Conservation (phyloP, 2,113 vertebrate genomes). For the Nibea coibor region DNA sequence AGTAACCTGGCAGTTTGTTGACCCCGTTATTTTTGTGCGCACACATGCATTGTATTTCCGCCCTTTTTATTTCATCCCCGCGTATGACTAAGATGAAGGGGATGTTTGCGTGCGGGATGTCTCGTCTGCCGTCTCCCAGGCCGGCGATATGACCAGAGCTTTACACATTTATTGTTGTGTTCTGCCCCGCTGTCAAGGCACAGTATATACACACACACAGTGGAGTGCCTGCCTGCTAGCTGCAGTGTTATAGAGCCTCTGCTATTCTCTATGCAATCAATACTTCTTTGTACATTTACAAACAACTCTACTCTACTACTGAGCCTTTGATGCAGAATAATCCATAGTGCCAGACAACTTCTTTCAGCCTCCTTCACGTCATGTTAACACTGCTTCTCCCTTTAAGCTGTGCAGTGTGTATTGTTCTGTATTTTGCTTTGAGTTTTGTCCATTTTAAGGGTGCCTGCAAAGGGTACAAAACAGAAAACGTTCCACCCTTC, state of each 20-base stretch:
- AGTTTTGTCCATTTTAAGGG: not conserved
- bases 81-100: not conserved
- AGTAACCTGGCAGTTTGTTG: slow-evolving; percentile 79
- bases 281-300: slow-evolving; percentile 49
- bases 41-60: too few relatives aligned
- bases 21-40: slow-evolving; percentile 66
- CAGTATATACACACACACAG: not conserved
- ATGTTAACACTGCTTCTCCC: not conserved
- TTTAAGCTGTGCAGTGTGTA: not conserved
- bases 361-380: not conserved
- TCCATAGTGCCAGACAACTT: not conserved
- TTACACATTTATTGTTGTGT: not conserved
- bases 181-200: not conserved
- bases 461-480: not conserved
- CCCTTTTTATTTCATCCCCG: not conserved
- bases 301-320: slow-evolving; percentile 15
- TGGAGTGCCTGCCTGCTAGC: not conserved
- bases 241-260: slow-evolving; percentile 21
- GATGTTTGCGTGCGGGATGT: not conserved
- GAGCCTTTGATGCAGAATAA: slow-evolving; percentile 14
- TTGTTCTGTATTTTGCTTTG: not conserved
- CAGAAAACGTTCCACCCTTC: not conserved
- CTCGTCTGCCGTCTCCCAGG: not conserved
- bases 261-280: slow-evolving; percentile 28
- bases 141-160: not conserved